Evolutionary conservation across 2,113 vertebrate species (phyloP), one percentile per base, ranked within the genome.

Genomic region (Pomatorhinus ruficollis): DNA sequence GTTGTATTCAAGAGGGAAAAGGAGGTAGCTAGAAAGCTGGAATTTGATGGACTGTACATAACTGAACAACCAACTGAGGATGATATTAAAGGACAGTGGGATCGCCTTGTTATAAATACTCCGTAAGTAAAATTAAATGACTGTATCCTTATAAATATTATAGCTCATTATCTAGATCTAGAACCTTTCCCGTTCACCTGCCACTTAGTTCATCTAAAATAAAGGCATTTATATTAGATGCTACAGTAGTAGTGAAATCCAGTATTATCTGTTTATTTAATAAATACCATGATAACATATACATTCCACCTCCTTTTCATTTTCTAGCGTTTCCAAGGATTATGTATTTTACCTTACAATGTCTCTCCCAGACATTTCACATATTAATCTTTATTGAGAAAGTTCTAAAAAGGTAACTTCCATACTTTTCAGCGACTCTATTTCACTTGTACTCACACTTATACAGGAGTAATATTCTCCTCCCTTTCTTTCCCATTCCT

Each of bases 71-170:
- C 99, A 9, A 99, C 99, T 17, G 99, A 99, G 86, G 99, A 99
- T 69, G 99, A 99, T 93, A 99, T 99, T 88, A 99, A 99, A 97
- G 99, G 99, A 45, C 99, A 99, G 13, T 99, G 99, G 99, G 99
- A 99, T 97, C 98, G 99, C 28, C 97, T 99, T 40, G 99, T 99
- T 76, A 99, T 99, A 96, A 99, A 99, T 92, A 99, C 99, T 25
- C 99, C 98, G 99, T 99, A 98, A 98, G 99, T 98, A 92, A 89
- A 92, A 83, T 28, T 21, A 70, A 70, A 65, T 56, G 2, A 10
- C 52, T 69, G 5, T 15, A 20, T 33, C 9, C 39, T 81, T 61
- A 28, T 82, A 76, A 74, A 66, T 60, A 65, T 11, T 52, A 22
- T 8, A 89, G 30, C 33, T 83, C 44, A 45, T 71, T 69, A 90